Evolutionary conservation across 1,140 invertebrate genomes (phyloP), one percentile per base, ranked within the genome.

Genomic region (Carposina sasakii): DNA sequence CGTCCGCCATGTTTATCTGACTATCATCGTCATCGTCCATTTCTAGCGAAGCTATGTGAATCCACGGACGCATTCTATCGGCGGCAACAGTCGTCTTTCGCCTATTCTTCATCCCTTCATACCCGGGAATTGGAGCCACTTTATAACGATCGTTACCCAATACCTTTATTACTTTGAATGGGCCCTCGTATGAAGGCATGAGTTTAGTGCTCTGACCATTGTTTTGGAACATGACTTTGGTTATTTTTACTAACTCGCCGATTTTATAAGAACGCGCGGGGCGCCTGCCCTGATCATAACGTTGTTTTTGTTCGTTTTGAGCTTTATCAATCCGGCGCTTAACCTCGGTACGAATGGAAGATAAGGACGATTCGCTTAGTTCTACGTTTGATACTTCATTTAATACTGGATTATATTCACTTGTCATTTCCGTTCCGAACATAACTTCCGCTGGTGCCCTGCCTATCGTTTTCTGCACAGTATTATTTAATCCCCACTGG

Each of bases 401-500:
- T 28, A 28, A 28, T 12, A 28, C 12, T 6, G 6, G 6, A 28
- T 39, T 20, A 21, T 17, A 39, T 9, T 8, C 9, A 21, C 19
- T 39, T 9, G 15, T 21, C 12, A 46, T 10, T 24, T 46, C 24
- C 1, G 36, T 4, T 1, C 31, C 31, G 21, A 47, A 47, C 23
- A 47, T n/a, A 21, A 24, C 10, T 28, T 47, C 45, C n/a, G 45
- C 5, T 10, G 45, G 21, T n/a, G 34, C 13, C 23, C 28, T 47
- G 19, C 26, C 12, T 24, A 34, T 47, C 1, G 45, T 16, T 12
- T 33, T 34, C 26, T 47, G 26, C 17, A 47, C 34, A 3, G 45
- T 47, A 39, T 47, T 47, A 36, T 47, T 47, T 13, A 37, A 37
- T 3, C 45, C 45, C 45, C 45, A 47, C 12, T 47, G 45, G n/a